These are phyloP conservation scores for Amphiprion percula DNA, from an alignment of 2,113 vertebrate species.

Conservation along the genomic window DNA sequence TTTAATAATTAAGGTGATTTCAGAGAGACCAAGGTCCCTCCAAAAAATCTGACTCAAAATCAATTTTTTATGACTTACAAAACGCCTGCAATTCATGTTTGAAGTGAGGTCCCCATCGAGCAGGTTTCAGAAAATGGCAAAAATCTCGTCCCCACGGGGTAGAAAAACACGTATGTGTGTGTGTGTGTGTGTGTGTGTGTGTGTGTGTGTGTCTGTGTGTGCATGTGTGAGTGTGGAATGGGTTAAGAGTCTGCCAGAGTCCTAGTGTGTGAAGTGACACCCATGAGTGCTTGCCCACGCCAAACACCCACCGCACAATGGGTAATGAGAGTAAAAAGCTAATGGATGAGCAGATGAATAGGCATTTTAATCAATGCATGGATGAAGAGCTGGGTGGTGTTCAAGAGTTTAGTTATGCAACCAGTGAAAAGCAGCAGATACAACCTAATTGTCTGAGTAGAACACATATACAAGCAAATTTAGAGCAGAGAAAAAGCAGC, in stretches of 20 bases:
- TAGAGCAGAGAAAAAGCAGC: neutral
- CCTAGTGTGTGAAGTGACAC: conserved; percentile 43
- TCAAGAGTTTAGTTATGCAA: conserved; percentile 51
- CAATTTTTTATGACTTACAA: no score
- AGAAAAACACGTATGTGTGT: neutral
- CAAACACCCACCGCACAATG: conserved; percentile 54
- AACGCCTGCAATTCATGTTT: no score
- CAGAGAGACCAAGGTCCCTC: no score
- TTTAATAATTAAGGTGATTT: no score
- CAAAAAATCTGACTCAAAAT: no score
- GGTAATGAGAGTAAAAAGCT: conserved; percentile 49
- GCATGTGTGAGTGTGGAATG: neutral
- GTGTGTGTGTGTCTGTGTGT: conserved; percentile 10
- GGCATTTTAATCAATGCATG: conserved; percentile 51
- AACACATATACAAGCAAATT: neutral
- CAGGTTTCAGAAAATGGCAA: no score
- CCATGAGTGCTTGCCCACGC: conserved; percentile 55
- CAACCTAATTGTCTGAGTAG: neutral
- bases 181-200: conserved; percentile 21
- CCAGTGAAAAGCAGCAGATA: conserved; percentile 42
- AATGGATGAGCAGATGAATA: conserved; percentile 58
- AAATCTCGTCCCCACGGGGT: no score
- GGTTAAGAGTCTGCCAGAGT: conserved; percentile 37
- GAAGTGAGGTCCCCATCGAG: no score
- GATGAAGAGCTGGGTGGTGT: conserved; percentile 38